Evolutionary conservation across 2,797 vertebrate genomes (phyloP).

Genomic region (Gambelia wislizenii): DNA sequence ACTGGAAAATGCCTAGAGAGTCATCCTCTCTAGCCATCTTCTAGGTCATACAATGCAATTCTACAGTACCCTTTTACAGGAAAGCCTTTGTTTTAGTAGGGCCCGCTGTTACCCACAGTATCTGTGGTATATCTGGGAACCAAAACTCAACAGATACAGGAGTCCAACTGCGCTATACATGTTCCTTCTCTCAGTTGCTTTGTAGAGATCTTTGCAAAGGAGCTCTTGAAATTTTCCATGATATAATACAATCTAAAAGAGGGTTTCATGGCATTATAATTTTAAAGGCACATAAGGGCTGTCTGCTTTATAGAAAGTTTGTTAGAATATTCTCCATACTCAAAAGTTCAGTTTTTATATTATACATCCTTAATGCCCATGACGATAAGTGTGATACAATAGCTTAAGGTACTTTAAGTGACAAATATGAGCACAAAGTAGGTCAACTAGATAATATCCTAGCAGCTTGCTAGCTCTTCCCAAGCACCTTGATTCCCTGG

Average conservation of each 20-base stretch:
- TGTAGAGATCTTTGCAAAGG: neutral
- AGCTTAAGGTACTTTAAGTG: slow-evolving; percentile 30
- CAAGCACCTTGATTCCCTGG: neutral
- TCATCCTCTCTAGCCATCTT: no score
- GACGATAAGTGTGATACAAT: slow-evolving; percentile 33
- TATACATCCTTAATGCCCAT: slow-evolving; percentile 21
- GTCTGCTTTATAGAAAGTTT: neutral
- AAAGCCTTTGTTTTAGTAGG: no score
- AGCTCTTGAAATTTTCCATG: neutral
- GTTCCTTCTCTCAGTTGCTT: neutral
- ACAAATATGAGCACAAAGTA: slow-evolving; percentile 42
- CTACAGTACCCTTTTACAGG: no score
- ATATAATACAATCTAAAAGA: slow-evolving; percentile 1
- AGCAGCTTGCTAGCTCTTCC: slow-evolving; percentile 25
- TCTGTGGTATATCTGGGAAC: no score
- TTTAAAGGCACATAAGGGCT: neutral
- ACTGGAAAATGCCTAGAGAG: no score
- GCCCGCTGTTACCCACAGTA: no score
- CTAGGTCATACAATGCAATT: no score
- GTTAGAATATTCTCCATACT: neutral
- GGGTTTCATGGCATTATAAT: neutral
- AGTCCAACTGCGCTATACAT: no score
- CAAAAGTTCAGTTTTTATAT: slow-evolving; percentile 1
- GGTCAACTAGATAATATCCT: neutral
- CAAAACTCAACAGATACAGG: no score